phyloP scores from a whole-genome alignment of 2,113 vertebrate species.

The Rhea pennata region DNA sequence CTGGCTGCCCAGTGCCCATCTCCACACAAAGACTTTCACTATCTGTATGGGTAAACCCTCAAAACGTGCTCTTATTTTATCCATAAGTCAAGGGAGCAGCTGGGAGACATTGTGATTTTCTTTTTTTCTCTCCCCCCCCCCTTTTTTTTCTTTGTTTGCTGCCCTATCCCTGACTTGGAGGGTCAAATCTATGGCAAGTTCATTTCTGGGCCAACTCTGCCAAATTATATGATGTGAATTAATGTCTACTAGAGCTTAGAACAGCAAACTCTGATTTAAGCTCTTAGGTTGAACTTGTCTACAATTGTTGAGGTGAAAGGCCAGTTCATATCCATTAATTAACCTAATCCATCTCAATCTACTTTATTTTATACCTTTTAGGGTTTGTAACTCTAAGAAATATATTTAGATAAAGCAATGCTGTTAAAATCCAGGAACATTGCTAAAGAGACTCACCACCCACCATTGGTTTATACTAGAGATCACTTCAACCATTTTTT shows the following conservation, averaged over 20 bases:
- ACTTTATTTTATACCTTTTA: constrained; percentile 77
- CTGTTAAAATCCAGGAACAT: constrained; percentile 56
- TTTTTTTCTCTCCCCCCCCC: no score
- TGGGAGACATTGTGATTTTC: constrained; percentile 11
- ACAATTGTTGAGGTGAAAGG: constrained; percentile 78
- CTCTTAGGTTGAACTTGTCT: constrained; percentile 80
- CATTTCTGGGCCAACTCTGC: constrained; percentile 82
- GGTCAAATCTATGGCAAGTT: constrained; percentile 77
- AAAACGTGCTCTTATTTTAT: constrained; percentile 1
- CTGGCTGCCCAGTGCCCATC: neutral
- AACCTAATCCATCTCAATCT: constrained; percentile 81
- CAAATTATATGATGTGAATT: constrained; percentile 83
- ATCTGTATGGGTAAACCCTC: neutral
- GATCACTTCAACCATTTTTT: constrained; percentile 50
- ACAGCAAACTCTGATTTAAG: constrained; percentile 81
- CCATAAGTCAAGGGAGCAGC: neutral
- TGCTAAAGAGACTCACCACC: constrained; percentile 35
- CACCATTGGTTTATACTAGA: constrained; percentile 24
- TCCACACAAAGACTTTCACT: neutral
- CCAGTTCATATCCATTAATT: constrained; percentile 79
- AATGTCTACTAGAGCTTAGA: constrained; percentile 76
- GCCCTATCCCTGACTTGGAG: constrained; percentile 56
- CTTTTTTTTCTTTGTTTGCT: constrained; percentile 1
- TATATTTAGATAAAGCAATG: constrained; percentile 71
- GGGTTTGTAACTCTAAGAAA: constrained; percentile 65